Evolutionary conservation across 2,888 invertebrate species (phyloP).

Genomic region (Creontiades dilutus): DNA sequence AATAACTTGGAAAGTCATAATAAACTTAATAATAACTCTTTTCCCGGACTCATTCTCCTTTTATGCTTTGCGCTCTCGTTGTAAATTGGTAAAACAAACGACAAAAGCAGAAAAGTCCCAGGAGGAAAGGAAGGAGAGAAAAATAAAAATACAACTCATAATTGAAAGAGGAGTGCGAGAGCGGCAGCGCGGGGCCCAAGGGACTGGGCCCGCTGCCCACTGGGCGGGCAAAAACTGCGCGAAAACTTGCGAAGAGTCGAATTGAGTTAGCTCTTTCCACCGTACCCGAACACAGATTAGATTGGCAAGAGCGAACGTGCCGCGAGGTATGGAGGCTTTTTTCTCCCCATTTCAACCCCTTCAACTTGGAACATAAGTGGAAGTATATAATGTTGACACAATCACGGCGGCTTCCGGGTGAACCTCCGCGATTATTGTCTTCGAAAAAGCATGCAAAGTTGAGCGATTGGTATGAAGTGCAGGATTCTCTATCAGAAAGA

Average conservation of each 20-base stretch:
- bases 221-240: slow-evolving; percentile 59
- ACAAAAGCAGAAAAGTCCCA: slow-evolving; percentile 10
- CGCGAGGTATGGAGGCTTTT: slow-evolving; percentile 6
- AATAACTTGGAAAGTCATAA: slow-evolving; percentile 56
- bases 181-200: slow-evolving; percentile 17
- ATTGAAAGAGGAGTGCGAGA: slow-evolving; percentile 53
- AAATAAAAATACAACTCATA: slow-evolving; percentile 60
- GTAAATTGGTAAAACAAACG: slow-evolving; percentile 64
- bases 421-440: background rate
- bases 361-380: slow-evolving; percentile 13
- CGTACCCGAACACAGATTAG: slow-evolving; percentile 54
- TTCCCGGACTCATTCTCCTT: slow-evolving; percentile 13
- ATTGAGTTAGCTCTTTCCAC: slow-evolving; percentile 59
- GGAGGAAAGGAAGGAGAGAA: slow-evolving; percentile 5
- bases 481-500: too few relatives aligned
- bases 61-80: slow-evolving; percentile 43
- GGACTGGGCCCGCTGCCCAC: slow-evolving; percentile 39
- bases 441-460: background rate
- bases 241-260: slow-evolving; percentile 62
- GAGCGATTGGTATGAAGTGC: too few relatives aligned
- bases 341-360: background rate
- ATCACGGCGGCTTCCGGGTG: background rate
- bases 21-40: slow-evolving; percentile 59
- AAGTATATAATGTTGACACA: slow-evolving; percentile 19
- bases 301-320: slow-evolving; percentile 60